Evolutionary conservation across 2,113 vertebrate genomes (phyloP).

Genomic region (Dunckerocampus dactyliophorus): DNA sequence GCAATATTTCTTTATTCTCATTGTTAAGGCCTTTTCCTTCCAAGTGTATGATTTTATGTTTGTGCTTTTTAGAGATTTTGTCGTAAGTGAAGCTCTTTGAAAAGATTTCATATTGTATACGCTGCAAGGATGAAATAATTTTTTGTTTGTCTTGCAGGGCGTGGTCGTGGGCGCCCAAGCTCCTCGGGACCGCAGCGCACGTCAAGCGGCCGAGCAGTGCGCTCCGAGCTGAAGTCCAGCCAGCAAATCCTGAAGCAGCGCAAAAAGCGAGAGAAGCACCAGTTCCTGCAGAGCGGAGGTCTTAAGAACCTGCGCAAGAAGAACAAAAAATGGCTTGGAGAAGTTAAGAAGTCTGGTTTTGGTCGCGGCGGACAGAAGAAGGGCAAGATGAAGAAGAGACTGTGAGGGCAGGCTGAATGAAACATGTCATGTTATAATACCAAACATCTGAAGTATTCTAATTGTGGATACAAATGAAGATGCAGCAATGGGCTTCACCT

Average conservation of each 20-base stretch:
- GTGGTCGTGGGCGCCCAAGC: conserved; percentile 33
- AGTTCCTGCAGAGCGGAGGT: conserved; percentile 86
- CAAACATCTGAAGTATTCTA: background rate
- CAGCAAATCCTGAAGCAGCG: conserved; percentile 90
- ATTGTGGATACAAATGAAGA: background rate
- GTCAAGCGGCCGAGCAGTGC: conserved; percentile 47
- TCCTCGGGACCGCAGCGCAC: conserved; percentile 2
- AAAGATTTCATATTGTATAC: background rate
- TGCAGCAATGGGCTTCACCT: too few relatives aligned
- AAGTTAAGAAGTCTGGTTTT: conserved; percentile 83
- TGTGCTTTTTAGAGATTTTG: too few relatives aligned
- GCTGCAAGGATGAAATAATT: background rate
- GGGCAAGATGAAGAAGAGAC: conserved; percentile 85
- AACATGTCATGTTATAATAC: background rate
- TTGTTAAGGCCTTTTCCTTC: too few relatives aligned
- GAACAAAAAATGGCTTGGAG: conserved; percentile 69
- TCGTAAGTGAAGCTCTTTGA: too few relatives aligned
- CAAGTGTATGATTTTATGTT: too few relatives aligned
- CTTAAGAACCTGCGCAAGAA: conserved; percentile 76
- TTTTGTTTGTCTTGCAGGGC: conserved; percentile 32
- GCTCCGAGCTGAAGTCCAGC: conserved; percentile 82
- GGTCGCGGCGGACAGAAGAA: conserved; percentile 78
- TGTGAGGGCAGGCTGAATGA: conserved; percentile 61
- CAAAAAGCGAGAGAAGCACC: conserved; percentile 77
- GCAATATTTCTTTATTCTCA: too few relatives aligned